Percentiles rank a stretch among this genome's conserved stretches.
These are phyloP conservation scores for Coracopsis vasa DNA, from an alignment of 2,113 vertebrate genomes.

Conservation along the genomic window DNA sequence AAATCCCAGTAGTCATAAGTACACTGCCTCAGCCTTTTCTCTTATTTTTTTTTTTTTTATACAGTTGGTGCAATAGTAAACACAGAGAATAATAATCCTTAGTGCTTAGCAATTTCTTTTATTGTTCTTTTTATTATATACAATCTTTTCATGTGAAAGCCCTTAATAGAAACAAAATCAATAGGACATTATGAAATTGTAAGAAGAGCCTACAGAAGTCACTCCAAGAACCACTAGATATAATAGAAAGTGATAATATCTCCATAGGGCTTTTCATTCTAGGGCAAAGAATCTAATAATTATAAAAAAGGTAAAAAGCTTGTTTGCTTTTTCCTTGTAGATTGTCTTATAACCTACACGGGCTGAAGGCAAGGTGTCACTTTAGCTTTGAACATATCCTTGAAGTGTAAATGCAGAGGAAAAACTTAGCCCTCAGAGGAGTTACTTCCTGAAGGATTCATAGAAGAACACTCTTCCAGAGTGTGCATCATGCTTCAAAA, in stretches of 20 bases:
- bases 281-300: background rate
- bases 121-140: background rate
- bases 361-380: background rate
- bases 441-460: background rate
- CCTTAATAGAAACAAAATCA: slow-evolving; percentile 45
- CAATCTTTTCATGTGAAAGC: background rate
- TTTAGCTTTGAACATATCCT: background rate
- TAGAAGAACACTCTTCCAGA: background rate
- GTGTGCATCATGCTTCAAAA: rapidly evolving
- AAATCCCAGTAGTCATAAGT: slow-evolving; percentile 5
- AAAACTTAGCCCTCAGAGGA: background rate
- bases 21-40: background rate
- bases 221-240: background rate
- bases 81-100: slow-evolving; percentile 12
- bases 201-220: slow-evolving; percentile 28
- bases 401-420: background rate
- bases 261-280: background rate
- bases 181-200: slow-evolving; percentile 32
- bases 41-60: background rate
- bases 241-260: slow-evolving; percentile 11
- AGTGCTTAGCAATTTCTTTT: slow-evolving; percentile 41
- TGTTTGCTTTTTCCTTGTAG: background rate
- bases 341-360: background rate
- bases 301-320: background rate
- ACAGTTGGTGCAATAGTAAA: slow-evolving; percentile 9